A percentile compares a stretch with the other conserved stretches of the same genome.
These are phyloP conservation scores for Drosophila biarmipes DNA, from an alignment of 1,140 invertebrate species.

Conservation along the genomic window DNA sequence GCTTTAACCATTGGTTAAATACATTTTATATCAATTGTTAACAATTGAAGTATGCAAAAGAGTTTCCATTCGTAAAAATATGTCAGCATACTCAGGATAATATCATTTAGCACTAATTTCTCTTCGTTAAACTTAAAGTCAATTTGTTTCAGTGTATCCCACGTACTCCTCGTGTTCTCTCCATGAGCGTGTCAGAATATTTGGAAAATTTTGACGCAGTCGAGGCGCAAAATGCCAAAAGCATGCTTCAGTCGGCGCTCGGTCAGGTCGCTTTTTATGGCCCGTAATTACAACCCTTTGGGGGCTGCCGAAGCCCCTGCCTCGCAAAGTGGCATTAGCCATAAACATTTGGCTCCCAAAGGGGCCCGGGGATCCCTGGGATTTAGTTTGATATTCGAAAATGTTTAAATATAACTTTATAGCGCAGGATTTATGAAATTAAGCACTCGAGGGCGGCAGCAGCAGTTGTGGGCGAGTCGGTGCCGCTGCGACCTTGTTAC, in stretches of 20 bases:
- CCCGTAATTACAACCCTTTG: conserved; percentile 57
- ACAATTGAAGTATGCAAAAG: too few relatives aligned
- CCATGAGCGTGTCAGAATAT: conserved; percentile 42
- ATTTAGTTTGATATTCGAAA: conserved; percentile 55
- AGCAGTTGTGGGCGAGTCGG: background rate
- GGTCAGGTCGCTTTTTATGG: conserved; percentile 52
- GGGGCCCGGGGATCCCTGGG: conserved; percentile 33
- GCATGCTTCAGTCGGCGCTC: conserved; percentile 43
- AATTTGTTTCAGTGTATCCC: conserved; percentile 12
- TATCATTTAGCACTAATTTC: too few relatives aligned
- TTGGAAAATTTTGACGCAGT: conserved; percentile 47
- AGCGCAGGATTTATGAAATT: conserved; percentile 39
- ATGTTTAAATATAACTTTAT: conserved; percentile 63
- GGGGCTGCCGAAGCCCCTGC: conserved; percentile 21
- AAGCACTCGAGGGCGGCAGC: conserved; percentile 13
- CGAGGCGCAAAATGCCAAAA: conserved; percentile 55
- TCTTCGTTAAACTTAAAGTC: too few relatives aligned
- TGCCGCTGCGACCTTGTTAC: conserved; percentile 36
- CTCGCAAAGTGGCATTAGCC: conserved; percentile 27
- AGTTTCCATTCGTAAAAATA: background rate
- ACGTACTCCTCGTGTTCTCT: conserved; percentile 20
- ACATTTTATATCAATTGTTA: too few relatives aligned
- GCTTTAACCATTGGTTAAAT: too few relatives aligned
- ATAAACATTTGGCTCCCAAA: conserved; percentile 53
- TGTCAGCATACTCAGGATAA: too few relatives aligned